phyloP scores from a whole-genome alignment of 53 echinoderm and acorn worm species.

The Actinopyga echinites region DNA sequence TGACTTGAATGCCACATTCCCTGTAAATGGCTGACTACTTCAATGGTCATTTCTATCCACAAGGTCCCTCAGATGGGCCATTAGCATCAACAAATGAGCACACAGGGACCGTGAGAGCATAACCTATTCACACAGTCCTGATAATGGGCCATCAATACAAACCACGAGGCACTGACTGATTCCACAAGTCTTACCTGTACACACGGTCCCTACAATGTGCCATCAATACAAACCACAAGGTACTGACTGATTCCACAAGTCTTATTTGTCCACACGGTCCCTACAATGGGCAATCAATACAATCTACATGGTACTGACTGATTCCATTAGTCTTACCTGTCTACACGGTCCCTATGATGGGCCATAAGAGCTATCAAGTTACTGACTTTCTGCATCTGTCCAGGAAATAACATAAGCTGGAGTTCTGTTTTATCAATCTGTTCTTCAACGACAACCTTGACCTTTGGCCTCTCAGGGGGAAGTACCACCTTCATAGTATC shows the following conservation, averaged over 20 bases:
- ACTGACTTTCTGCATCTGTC: slow-evolving; percentile 96
- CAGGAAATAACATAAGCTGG: slow-evolving; percentile 90
- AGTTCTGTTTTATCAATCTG: slow-evolving; percentile 83
- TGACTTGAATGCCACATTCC: too few species aligned
- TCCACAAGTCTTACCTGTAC: slow-evolving; percentile 26
- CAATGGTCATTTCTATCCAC: too few species aligned
- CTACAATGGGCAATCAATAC: slow-evolving; percentile 82
- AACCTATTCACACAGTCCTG: too few species aligned
- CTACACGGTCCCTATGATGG: slow-evolving; percentile 75
- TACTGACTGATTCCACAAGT: too few species aligned
- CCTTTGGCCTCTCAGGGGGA: slow-evolving; percentile 87
- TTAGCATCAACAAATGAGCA: too few species aligned
- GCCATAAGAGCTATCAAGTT: slow-evolving; percentile 88
- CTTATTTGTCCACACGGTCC: slow-evolving; percentile 55
- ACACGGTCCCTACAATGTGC: slow-evolving; percentile 82
- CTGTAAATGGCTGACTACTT: too few species aligned
- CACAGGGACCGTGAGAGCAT: too few species aligned
- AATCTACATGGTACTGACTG: background rate
- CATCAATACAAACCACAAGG: too few species aligned
- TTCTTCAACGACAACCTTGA: slow-evolving; percentile 82
- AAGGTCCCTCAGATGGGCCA: too few species aligned
- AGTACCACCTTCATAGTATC: slow-evolving; percentile 92
- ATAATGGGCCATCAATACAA: too few species aligned
- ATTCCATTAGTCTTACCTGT: slow-evolving; percentile 46
- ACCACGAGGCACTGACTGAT: too few species aligned